Percentiles rank a stretch among this genome's conserved stretches.
phyloP scores from a whole-genome alignment of 2,888 invertebrate genomes.

The Temnothorax ravouxi region DNA sequence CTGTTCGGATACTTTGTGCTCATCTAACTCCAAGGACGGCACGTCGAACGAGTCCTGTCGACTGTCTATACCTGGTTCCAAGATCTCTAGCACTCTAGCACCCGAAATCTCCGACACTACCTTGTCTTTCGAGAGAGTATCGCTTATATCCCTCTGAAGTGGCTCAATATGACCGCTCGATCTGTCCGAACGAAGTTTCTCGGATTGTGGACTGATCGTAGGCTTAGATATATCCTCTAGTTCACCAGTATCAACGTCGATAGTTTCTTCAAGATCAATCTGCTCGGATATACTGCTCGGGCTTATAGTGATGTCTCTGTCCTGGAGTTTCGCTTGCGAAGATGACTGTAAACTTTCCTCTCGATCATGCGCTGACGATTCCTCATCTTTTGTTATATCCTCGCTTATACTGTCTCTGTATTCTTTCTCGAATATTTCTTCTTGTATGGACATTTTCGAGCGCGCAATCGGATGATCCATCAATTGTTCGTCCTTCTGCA shows the following conservation, averaged over 20 bases:
- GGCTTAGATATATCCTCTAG: conserved; percentile 72
- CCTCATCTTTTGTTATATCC: conserved; percentile 83
- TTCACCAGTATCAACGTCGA: conserved; percentile 75
- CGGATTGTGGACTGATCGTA: conserved; percentile 63
- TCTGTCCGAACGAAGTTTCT: conserved; percentile 59
- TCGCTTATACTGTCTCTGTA: conserved; percentile 81
- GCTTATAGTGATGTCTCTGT: conserved; percentile 82
- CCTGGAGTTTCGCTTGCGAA: conserved; percentile 75
- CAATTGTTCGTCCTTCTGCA: conserved; percentile 71
- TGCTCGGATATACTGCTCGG: conserved; percentile 84
- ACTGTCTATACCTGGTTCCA: conserved; percentile 77
- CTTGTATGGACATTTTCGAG: conserved; percentile 60
- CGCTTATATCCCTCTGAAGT: conserved; percentile 55
- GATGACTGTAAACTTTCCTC: conserved; percentile 80
- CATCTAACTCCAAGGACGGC: conserved; percentile 82
- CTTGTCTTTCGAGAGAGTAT: conserved; percentile 62
- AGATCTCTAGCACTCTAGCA: conserved; percentile 80
- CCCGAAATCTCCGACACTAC: conserved; percentile 76
- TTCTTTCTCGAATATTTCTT: conserved; percentile 76
- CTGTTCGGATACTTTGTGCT: conserved; percentile 75
- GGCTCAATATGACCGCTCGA: conserved; percentile 60
- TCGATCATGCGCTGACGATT: conserved; percentile 78
- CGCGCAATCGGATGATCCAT: neutral
- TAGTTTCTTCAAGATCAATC: conserved; percentile 80
- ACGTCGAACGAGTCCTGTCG: conserved; percentile 82